Evolutionary conservation across 2,888 invertebrate genomes (phyloP), one percentile per base, ranked within the genome.

Genomic region (Congeria kusceri): DNA sequence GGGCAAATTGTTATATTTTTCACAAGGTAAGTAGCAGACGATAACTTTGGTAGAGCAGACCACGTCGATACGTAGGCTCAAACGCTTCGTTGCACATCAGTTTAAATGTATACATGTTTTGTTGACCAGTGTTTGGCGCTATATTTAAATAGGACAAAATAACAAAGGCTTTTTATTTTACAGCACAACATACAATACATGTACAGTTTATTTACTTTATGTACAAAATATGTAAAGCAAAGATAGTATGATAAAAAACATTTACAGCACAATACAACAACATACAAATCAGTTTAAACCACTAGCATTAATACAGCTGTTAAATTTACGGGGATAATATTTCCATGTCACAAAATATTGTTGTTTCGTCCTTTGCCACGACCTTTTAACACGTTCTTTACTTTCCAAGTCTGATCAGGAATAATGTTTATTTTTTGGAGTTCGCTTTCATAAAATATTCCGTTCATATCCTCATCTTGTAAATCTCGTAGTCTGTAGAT

Each of bases 371-470:
- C n/a, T n/a, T n/a, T n/a, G n/a, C n/a, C n/a, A n/a, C n/a, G n/a
- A n/a, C n/a, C n/a, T 46, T 64, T 64, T 25, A 64, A 49, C 28
- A 64, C 64, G 25, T 1, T 11, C 25, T 25, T 47, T 13, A 63
- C 23, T 27, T 46, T 64, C 27, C 1, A 47, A 27, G 11, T 28
- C 28, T 46, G 64, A 47, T 64, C n/a, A 1, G n/a, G 25, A 49
- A 27, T 27, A 64, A 49, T 1, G 64, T 64, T 49, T 15, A 74
- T 46, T 57, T 74, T 62, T 53, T 74, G 74, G 25, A 74, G 11
- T 63, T 67, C 74, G 46, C 67, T 68, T 63, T 74, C 39, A 63
- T 74, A 67, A 47, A 68, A 74, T 11, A 57, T 56, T 5, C 74
- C 74, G 44, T 62, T 32, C 7, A 67, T 61, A 0, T 74, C 74